These are phyloP conservation scores for Balanococcus diminutus DNA, from an alignment of 2,888 invertebrate genomes.

Conservation along the genomic window DNA sequence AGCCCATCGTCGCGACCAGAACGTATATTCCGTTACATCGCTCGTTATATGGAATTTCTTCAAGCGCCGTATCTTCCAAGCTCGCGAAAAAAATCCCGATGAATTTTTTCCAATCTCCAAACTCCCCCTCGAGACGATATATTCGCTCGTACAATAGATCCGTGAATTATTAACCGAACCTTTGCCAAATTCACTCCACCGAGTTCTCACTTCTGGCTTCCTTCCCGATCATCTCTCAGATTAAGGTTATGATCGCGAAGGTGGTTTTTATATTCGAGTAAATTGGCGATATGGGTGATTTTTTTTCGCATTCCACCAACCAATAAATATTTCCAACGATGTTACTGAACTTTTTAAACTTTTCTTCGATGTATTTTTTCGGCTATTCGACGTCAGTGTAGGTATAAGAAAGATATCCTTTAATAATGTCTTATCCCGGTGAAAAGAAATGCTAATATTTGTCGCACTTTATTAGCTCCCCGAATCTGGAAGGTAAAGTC, in stretches of 20 bases:
- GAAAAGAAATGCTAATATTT: constrained; percentile 19
- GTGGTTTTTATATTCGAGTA: not conserved
- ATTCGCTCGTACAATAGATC: not conserved
- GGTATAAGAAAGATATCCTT: not conserved
- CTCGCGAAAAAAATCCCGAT: not conserved
- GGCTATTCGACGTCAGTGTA: not conserved
- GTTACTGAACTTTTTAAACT: not conserved
- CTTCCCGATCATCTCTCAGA: constrained; percentile 31
- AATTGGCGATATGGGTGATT: not conserved
- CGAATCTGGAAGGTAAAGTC: not conserved
- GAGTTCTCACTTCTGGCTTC: constrained; percentile 15
- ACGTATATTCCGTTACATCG: constrained; percentile 14
- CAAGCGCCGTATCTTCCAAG: not conserved
- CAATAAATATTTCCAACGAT: not conserved
- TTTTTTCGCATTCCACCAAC: not conserved
- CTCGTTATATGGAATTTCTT: constrained; percentile 9
- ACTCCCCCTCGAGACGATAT: not conserved
- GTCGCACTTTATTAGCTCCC: not conserved
- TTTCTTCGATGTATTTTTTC: not conserved
- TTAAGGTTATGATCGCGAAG: constrained; percentile 40
- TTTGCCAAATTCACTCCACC: constrained; percentile 5
- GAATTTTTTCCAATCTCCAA: constrained; percentile 2
- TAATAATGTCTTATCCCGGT: not conserved
- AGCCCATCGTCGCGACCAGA: not conserved
- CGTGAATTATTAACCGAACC: not conserved